Conservation (phyloP, 2,888 invertebrate genomes). For the Eupithecia dodoneata region DNA sequence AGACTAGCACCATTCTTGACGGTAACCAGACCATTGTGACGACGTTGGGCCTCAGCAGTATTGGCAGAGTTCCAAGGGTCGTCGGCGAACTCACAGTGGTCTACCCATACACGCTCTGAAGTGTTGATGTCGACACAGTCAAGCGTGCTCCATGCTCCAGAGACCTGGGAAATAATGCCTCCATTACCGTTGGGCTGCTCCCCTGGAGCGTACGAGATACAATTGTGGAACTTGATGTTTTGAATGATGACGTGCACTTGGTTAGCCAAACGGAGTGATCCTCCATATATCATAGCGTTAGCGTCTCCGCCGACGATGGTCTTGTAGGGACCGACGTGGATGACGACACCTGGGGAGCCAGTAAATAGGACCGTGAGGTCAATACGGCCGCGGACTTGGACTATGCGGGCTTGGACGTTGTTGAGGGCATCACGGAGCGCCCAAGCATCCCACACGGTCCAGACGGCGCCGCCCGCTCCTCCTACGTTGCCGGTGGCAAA, state of each 20-base stretch:
- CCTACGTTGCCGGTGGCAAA: constrained; percentile 23
- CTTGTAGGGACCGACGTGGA: constrained; percentile 24
- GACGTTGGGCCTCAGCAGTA: constrained; percentile 16
- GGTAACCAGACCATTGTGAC: constrained; percentile 28
- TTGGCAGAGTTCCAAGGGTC: constrained; percentile 29
- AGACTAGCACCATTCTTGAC: constrained; percentile 6
- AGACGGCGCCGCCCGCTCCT: constrained; percentile 31
- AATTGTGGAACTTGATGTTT: constrained; percentile 28
- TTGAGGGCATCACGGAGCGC: constrained; percentile 29
- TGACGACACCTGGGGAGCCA: constrained; percentile 31
- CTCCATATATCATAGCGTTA: constrained; percentile 31
- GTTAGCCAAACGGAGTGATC: constrained; percentile 16
- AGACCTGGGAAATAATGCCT: constrained; percentile 16
- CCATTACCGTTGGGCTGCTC: constrained; percentile 33
- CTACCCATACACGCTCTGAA: constrained; percentile 23
- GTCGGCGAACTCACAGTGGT: constrained; percentile 33
- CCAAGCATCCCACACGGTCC: constrained; percentile 39
- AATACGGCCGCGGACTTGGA: constrained; percentile 37
- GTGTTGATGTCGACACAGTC: constrained; percentile 25
- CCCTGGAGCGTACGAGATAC: constrained; percentile 21
- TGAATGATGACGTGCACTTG: constrained; percentile 33
- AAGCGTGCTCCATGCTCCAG: constrained; percentile 21
- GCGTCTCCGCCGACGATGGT: constrained; percentile 28
- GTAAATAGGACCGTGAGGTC: constrained; percentile 28
- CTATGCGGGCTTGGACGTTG: constrained; percentile 6